A percentile compares a stretch with the other conserved stretches of the same genome.
phyloP scores from a whole-genome alignment of 2,888 invertebrate species.

The Acheta domesticus region DNA sequence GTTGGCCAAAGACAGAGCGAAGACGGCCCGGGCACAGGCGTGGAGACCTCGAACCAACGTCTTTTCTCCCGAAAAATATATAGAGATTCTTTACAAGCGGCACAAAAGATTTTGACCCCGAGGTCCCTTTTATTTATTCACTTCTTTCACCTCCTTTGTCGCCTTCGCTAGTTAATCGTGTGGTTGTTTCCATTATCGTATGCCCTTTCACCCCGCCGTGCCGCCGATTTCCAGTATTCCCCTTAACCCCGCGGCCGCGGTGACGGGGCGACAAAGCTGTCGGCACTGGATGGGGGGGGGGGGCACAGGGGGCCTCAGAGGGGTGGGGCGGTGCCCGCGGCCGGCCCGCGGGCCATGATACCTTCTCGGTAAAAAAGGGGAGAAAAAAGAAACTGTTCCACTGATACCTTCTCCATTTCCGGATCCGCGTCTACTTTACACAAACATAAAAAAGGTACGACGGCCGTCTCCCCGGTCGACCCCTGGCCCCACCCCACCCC shows the following conservation, averaged over 20 bases:
- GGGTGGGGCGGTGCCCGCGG: neutral
- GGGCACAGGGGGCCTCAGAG: no score
- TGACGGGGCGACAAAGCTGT: neutral
- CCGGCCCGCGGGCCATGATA: neutral
- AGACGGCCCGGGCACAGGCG: neutral
- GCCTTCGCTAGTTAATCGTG: neutral
- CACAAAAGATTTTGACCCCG: constrained; percentile 9
- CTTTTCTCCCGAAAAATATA: neutral
- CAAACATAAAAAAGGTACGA: constrained; percentile 18
- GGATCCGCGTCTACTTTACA: neutral
- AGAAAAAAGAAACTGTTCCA: neutral
- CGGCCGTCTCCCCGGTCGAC: neutral
- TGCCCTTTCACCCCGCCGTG: neutral
- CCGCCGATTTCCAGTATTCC: neutral
- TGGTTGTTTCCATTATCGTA: constrained; percentile 9
- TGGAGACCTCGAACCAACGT: neutral
- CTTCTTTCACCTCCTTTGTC: constrained; percentile 11
- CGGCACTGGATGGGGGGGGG: neutral
- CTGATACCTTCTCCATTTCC: constrained; percentile 18
- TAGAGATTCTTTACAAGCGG: neutral
- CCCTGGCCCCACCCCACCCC: neutral
- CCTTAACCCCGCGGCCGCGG: neutral
- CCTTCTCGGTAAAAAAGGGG: neutral
- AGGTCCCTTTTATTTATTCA: constrained; percentile 11
- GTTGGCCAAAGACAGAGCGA: no score